phyloP scores from a whole-genome alignment of 1,140 invertebrate genomes.

The Meloidogyne floridensis region DNA sequence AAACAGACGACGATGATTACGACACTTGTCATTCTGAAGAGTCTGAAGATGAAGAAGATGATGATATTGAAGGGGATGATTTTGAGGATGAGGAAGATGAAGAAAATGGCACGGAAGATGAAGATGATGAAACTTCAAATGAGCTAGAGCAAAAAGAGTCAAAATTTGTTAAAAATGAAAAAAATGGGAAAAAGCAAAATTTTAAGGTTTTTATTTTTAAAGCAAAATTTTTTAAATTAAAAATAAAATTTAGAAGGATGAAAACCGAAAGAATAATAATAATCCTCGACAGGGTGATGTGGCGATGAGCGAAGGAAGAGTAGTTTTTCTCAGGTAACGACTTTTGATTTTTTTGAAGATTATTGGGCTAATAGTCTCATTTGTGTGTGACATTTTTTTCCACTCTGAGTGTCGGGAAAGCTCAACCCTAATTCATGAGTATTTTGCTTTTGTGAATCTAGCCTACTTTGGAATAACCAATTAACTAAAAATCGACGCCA shows the following conservation, averaged over 20 bases:
- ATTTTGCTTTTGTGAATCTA: no score
- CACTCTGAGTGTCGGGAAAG: no score
- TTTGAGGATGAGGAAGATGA: slow-evolving; percentile 1
- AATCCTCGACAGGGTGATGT: slow-evolving; percentile 26
- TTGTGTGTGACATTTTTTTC: no score
- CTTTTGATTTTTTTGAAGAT: slow-evolving; percentile 14
- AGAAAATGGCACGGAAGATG: slow-evolving; percentile 25
- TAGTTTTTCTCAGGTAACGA: slow-evolving; percentile 46
- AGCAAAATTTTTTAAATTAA: background rate
- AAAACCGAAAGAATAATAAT: slow-evolving; percentile 10
- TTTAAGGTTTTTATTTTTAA: background rate
- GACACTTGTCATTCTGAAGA: slow-evolving; percentile 2
- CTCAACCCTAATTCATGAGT: no score
- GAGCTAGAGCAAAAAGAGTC: slow-evolving; percentile 17
- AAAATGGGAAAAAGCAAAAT: background rate
- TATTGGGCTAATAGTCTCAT: no score
- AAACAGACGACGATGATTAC: slow-evolving; percentile 17
- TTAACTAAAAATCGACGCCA: no score
- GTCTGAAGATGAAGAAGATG: slow-evolving; percentile 13
- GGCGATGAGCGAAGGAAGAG: slow-evolving; percentile 47
- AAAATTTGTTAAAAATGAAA: background rate
- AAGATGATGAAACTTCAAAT: slow-evolving; percentile 42
- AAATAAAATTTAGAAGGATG: background rate
- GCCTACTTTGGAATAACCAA: no score
- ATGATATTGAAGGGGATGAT: slow-evolving; percentile 32